These are phyloP conservation scores for Cyclophora punctaria DNA, from an alignment of 2,888 invertebrate genomes.

Conservation along the genomic window DNA sequence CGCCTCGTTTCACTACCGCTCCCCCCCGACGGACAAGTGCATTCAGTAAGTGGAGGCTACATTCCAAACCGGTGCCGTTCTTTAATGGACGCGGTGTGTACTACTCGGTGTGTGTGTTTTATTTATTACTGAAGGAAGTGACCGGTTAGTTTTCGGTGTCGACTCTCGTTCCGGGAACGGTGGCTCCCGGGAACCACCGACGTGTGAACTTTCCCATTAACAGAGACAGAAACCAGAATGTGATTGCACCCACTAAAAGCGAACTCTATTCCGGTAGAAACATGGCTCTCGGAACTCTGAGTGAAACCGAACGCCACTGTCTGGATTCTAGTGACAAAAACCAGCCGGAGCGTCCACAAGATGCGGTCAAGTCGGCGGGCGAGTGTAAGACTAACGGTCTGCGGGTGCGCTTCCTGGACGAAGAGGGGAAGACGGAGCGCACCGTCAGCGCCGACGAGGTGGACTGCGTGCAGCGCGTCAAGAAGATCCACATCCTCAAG, in stretches of 20 bases:
- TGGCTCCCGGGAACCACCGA: constrained; percentile 18
- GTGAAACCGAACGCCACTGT: constrained; percentile 64
- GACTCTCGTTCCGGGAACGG: constrained; percentile 26
- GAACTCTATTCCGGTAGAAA: constrained; percentile 30
- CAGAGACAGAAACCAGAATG: constrained; percentile 34
- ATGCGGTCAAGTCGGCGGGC: constrained; percentile 44
- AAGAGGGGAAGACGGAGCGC: constrained; percentile 67
- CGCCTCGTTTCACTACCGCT: constrained; percentile 33
- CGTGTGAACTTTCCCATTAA: constrained; percentile 20
- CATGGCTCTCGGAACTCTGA: constrained; percentile 66
- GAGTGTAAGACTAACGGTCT: constrained; percentile 56
- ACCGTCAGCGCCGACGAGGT: constrained; percentile 65
- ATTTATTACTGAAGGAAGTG: constrained; percentile 47
- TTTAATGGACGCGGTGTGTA: constrained; percentile 68
- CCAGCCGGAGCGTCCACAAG: constrained; percentile 52
- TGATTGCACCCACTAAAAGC: constrained; percentile 26
- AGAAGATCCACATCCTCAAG: constrained; percentile 68
- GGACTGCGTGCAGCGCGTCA: constrained; percentile 59
- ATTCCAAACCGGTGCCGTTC: constrained; percentile 73
- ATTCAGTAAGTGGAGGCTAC: constrained; percentile 64
- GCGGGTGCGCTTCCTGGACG: constrained; percentile 64
- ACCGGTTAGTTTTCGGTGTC: constrained; percentile 36
- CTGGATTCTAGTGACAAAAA: constrained; percentile 54
- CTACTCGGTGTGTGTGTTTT: constrained; percentile 58
- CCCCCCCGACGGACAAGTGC: constrained; percentile 50